Conservation (phyloP, 64 coral and sea anemone species). For the Pocillopora damicornis region DNA sequence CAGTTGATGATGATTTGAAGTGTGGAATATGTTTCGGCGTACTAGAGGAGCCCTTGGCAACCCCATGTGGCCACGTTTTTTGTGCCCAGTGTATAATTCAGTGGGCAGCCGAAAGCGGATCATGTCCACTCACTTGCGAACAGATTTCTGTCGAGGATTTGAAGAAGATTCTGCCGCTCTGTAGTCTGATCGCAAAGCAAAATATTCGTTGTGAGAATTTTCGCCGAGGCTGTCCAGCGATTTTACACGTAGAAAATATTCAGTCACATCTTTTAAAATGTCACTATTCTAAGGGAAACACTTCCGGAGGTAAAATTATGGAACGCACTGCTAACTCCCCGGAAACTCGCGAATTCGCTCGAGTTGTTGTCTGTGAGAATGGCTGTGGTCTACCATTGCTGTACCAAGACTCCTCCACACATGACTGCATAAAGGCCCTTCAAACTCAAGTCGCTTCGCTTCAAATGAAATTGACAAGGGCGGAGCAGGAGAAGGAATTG, state of each 20-base stretch:
- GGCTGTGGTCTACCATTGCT: slow-evolving; percentile 93
- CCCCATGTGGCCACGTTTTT: slow-evolving; percentile 93
- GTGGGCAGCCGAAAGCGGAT: slow-evolving; percentile 76
- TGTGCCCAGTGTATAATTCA: slow-evolving; percentile 85
- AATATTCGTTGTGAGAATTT: slow-evolving; percentile 91
- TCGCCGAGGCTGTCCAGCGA: slow-evolving; percentile 82
- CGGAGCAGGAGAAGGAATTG: slow-evolving; percentile 89
- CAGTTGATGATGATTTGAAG: slow-evolving; percentile 86
- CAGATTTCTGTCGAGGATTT: slow-evolving; percentile 93
- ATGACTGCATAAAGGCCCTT: slow-evolving; percentile 89
- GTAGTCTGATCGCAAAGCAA: slow-evolving; percentile 72
- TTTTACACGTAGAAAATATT: slow-evolving; percentile 76
- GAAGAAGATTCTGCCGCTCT: slow-evolving; percentile 85
- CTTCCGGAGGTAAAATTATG: slow-evolving; percentile 74
- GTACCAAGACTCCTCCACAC: slow-evolving; percentile 60
- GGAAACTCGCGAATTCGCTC: slow-evolving; percentile 74
- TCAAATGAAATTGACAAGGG: slow-evolving; percentile 89
- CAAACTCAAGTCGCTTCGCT: slow-evolving; percentile 92
- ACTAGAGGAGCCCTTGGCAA: slow-evolving; percentile 76
- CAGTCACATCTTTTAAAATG: slow-evolving; percentile 86
- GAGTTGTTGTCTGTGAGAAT: slow-evolving; percentile 93
- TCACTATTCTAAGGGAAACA: slow-evolving; percentile 60
- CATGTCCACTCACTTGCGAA: slow-evolving; percentile 92
- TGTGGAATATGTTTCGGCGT: slow-evolving; percentile 92
- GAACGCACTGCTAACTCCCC: slow-evolving; percentile 61